A percentile compares a stretch with the other conserved stretches of the same genome.
These are phyloP conservation scores for Fistularia commersonii DNA, from an alignment of 2,797 vertebrate genomes.

Conservation along the genomic window DNA sequence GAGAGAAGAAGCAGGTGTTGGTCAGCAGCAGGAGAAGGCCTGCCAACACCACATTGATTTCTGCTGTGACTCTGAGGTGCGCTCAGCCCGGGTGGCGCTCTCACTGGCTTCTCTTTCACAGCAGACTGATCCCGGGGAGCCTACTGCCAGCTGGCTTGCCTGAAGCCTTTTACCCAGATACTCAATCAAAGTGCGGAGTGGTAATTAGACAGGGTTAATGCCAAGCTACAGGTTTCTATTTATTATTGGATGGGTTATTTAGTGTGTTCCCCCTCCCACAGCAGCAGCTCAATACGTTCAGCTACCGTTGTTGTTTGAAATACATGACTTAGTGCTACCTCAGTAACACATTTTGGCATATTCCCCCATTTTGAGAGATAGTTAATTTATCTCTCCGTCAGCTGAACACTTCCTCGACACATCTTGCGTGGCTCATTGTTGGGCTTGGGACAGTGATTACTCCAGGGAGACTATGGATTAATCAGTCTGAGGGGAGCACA, in stretches of 20 bases:
- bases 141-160: slow-evolving; percentile 50
- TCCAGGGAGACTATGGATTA: slow-evolving; percentile 53
- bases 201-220: slow-evolving; percentile 63
- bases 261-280: slow-evolving; percentile 15
- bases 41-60: slow-evolving; percentile 47
- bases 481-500: slow-evolving; percentile 42
- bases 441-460: slow-evolving; percentile 54
- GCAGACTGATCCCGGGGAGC: slow-evolving; percentile 32
- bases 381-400: slow-evolving; percentile 28
- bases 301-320: slow-evolving; percentile 1
- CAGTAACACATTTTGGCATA: slow-evolving; percentile 18
- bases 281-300: slow-evolving; percentile 9
- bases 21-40: slow-evolving; percentile 17
- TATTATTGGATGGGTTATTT: slow-evolving; percentile 41
- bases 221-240: slow-evolving; percentile 47
- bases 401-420: slow-evolving; percentile 24
- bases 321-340: slow-evolving; percentile 10
- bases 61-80: slow-evolving; percentile 7
- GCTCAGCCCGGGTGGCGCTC: slow-evolving; percentile 34
- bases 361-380: slow-evolving; percentile 24
- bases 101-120: slow-evolving; percentile 41
- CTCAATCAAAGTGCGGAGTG: slow-evolving; percentile 50
- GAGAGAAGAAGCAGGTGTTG: slow-evolving; percentile 12
- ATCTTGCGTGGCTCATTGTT: slow-evolving; percentile 31
- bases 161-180: slow-evolving; percentile 38